Evolutionary conservation across 2,113 vertebrate genomes (phyloP), one percentile per base, ranked within the genome.

Genomic region (Hiodon alosoides): DNA sequence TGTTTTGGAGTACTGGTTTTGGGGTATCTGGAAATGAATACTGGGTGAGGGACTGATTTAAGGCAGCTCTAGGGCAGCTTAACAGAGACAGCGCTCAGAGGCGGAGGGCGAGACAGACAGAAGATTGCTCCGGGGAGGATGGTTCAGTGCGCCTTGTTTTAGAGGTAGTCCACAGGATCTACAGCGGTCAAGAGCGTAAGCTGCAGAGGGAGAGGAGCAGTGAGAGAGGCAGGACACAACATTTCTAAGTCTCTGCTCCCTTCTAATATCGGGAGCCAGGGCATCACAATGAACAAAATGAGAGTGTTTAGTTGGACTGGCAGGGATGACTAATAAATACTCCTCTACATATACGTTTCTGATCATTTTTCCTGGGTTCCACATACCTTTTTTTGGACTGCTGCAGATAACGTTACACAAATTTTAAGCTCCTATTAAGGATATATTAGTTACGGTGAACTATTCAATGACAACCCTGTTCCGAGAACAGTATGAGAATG

Each of bases 81-180:
- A 2, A 10, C 0, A 5, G 69, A 14, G 6, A 0, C 11, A 71
- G 70, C 6, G 9, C 13, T 5, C 4, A 5, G n/a, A 31, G 31
- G 47, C 7, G 55, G 14, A 4, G 14, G 7, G 2, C 46, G 58
- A 31, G 13, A 13, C 7, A 51, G 70, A 17, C 16, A 71, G 59
- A 14, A 62, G 69, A 46, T 71, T 10, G 13, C 46, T 46, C n/a
- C 53, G 14, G 46, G 48, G 54, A 48, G 66, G 60, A 31, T 71
- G 61, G 50, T 53, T 52, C 59, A 72, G 69, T 65, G 61, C 53
- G 16, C 75, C 65, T 47, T 60, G 76, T 59, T 60, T 67, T 57
- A 69, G 76, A 77, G 76, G 76, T 77, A 77, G 76, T 77, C 76
- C 76, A 77, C 66, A 73, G 76, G 76, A 68, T 77, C 76, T 77